phyloP scores from a whole-genome alignment of 2,888 invertebrate genomes.

The Ischnus inquisitorius region DNA sequence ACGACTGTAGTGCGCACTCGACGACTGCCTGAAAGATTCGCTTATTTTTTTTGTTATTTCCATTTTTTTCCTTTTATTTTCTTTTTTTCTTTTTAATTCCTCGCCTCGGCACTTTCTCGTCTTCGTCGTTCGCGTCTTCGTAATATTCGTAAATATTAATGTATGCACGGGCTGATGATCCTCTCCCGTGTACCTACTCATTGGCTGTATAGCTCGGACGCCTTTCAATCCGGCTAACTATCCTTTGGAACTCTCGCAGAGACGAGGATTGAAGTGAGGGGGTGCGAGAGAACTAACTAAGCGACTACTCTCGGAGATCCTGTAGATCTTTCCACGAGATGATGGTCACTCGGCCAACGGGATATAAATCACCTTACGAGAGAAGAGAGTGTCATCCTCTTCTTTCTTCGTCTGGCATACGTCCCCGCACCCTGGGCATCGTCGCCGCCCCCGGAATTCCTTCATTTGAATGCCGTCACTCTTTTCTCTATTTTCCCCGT shows the following conservation, averaged over 20 bases:
- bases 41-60: neutral
- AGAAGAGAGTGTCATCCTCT: slow-evolving; percentile 80
- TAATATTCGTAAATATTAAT: slow-evolving; percentile 52
- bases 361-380: slow-evolving; percentile 82
- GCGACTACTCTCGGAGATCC: slow-evolving; percentile 77
- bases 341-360: slow-evolving; percentile 81
- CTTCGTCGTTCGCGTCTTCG: neutral
- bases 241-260: slow-evolving; percentile 36
- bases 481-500: slow-evolving; percentile 71
- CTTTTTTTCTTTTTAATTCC: neutral
- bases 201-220: slow-evolving; percentile 10
- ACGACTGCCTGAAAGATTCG: slow-evolving; percentile 19
- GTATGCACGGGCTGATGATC: slow-evolving; percentile 39
- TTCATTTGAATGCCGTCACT: slow-evolving; percentile 81
- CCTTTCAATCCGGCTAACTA: slow-evolving; percentile 22
- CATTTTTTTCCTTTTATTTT: neutral
- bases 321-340: slow-evolving; percentile 82
- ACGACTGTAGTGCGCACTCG: slow-evolving; percentile 29
- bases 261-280: slow-evolving; percentile 32
- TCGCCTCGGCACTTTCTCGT: slow-evolving; percentile 33
- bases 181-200: slow-evolving; percentile 45
- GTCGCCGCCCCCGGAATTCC: slow-evolving; percentile 80
- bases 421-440: slow-evolving; percentile 74
- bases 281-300: slow-evolving; percentile 74
- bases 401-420: slow-evolving; percentile 26